Evolutionary conservation across 2,113 vertebrate species (phyloP).

Genomic region (Aix galericulata): DNA sequence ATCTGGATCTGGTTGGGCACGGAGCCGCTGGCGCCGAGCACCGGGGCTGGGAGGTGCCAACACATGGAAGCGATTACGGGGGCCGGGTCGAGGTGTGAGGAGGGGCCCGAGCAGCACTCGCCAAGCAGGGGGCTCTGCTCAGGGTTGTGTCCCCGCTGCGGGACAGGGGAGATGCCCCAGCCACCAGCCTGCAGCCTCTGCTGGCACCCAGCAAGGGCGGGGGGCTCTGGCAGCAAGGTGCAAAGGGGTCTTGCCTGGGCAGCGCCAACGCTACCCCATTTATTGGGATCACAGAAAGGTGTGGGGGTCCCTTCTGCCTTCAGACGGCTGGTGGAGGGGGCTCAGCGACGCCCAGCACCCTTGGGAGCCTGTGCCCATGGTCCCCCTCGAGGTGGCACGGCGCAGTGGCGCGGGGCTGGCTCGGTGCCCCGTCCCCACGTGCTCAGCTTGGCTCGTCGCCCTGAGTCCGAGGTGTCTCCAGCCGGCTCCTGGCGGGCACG

Average conservation of each 20-base stretch:
- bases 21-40: not conserved
- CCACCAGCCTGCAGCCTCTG: not conserved
- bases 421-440: constrained; percentile 37
- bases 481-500: not conserved
- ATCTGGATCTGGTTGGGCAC: constrained; percentile 25
- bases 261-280: constrained; percentile 46
- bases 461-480: constrained; percentile 37
- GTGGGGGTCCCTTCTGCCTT: not conserved
- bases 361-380: not conserved
- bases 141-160: not conserved
- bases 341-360: not conserved
- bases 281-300: constrained; percentile 1
- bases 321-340: not conserved
- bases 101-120: not conserved
- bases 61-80: constrained; percentile 53
- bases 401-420: constrained; percentile 18
- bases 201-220: not conserved
- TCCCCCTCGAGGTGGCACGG: not conserved
- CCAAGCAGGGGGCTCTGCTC: not conserved
- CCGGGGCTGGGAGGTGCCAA: not conserved
- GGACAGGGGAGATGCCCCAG: not conserved
- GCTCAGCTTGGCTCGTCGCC: constrained; percentile 4
- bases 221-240: not conserved
- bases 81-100: rapidly evolving
- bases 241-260: not conserved